phyloP scores from a whole-genome alignment of 2,797 vertebrate species.

The Pachyuromys duprasi region DNA sequence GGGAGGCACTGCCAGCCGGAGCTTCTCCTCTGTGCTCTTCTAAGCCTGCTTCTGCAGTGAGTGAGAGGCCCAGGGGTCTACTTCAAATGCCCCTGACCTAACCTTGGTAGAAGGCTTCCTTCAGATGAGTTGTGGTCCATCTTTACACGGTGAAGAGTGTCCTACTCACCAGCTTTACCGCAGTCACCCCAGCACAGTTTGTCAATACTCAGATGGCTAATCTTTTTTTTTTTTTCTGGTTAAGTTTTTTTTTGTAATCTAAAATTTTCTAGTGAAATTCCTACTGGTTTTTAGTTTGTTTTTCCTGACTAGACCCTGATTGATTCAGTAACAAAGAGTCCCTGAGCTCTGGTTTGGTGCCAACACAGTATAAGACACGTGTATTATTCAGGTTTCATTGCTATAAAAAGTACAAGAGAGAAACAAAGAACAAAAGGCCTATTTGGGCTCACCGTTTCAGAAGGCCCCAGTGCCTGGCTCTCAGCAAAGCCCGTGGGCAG shows the following conservation, averaged over 20 bases:
- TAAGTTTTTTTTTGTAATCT: not conserved
- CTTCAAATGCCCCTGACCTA: not conserved
- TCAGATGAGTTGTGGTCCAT: not conserved
- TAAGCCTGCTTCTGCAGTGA: not conserved
- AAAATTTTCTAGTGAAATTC: not conserved
- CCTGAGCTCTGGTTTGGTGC: not conserved
- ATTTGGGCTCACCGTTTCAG: not conserved
- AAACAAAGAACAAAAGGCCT: not conserved
- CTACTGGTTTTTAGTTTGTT: not conserved
- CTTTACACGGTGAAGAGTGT: not conserved
- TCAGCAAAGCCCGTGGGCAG: not conserved
- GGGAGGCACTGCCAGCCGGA: not conserved
- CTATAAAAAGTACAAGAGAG: not conserved
- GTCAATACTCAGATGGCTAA: not conserved
- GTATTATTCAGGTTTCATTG: not conserved
- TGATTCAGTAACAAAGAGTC: not conserved
- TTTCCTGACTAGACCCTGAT: not conserved
- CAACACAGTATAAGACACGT: not conserved
- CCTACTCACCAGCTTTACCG: not conserved
- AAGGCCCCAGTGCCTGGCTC: not conserved
- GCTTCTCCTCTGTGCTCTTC: not conserved
- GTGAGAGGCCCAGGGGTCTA: not conserved
- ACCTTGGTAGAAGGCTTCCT: not conserved
- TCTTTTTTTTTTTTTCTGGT: too few relatives aligned
- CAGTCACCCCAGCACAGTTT: not conserved